Conservation (phyloP, 2,797 vertebrate genomes). For the Brotula barbata region DNA sequence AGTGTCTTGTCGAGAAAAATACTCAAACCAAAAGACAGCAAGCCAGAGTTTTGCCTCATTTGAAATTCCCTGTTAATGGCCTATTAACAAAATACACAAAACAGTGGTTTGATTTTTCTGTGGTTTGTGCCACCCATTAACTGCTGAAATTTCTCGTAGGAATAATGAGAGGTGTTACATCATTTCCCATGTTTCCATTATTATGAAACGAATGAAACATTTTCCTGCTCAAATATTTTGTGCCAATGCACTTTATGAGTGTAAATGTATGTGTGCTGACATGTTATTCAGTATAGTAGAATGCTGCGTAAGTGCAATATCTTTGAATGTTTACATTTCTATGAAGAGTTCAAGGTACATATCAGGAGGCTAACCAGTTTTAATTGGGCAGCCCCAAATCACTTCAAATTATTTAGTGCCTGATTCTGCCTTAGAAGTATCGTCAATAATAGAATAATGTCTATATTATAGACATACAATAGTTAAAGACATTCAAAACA, state of each 20-base stretch:
- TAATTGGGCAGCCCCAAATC: conserved; percentile 46
- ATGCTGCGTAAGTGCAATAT: conserved; percentile 71
- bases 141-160: conserved; percentile 15
- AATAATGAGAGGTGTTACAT: conserved; percentile 21
- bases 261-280: conserved; percentile 51
- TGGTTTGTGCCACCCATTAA: conserved; percentile 24
- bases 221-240: conserved; percentile 54
- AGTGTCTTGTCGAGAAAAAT: conserved; percentile 26
- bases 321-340: conserved; percentile 76
- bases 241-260: conserved; percentile 76
- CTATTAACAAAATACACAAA: conserved; percentile 16
- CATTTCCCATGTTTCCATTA: not conserved
- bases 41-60: conserved; percentile 34
- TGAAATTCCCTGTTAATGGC: conserved; percentile 32
- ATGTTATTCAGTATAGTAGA: conserved; percentile 45
- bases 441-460: conserved; percentile 41
- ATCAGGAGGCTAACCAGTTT: conserved; percentile 51
- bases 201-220: not conserved
- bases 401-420: conserved; percentile 64
- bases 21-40: conserved; percentile 64
- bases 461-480: conserved; percentile 33
- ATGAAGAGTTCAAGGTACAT: conserved; percentile 59
- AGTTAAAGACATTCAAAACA: conserved; percentile 29
- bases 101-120: conserved; percentile 41
- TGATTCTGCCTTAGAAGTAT: conserved; percentile 63